These are phyloP conservation scores for Gymnobelideus leadbeateri DNA, from an alignment of 2,113 vertebrate species.

Conservation along the genomic window DNA sequence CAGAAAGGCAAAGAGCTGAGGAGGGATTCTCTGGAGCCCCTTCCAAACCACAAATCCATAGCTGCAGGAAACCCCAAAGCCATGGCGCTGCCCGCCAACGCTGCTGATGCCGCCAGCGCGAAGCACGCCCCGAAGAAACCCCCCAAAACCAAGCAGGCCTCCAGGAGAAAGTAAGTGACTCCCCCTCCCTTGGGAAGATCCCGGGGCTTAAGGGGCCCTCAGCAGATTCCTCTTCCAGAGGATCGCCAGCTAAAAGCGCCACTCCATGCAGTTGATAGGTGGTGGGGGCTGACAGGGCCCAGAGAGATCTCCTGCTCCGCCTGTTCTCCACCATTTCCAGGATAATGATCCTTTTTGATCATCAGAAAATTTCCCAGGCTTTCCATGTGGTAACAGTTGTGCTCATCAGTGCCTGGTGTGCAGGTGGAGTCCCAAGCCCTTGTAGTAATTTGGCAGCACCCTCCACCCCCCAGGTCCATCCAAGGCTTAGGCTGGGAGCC, in stretches of 20 bases:
- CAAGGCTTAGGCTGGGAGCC: too few species aligned
- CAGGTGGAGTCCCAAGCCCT: background rate
- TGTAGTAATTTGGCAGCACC: background rate
- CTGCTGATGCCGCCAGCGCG: constrained; percentile 67
- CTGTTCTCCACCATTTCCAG: background rate
- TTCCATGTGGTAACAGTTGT: background rate
- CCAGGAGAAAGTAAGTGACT: constrained; percentile 88
- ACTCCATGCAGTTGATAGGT: background rate
- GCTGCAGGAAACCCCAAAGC: constrained; percentile 78
- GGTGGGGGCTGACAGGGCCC: background rate
- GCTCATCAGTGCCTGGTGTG: background rate
- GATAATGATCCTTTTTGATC: background rate
- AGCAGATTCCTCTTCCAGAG: background rate
- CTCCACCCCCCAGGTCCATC: too few species aligned
- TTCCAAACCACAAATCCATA: constrained; percentile 84
- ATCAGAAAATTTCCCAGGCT: background rate
- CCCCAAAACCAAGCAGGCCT: constrained; percentile 83
- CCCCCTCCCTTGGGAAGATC: background rate
- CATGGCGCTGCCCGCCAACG: constrained; percentile 68
- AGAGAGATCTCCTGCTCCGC: background rate
- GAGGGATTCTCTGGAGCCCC: constrained; percentile 75
- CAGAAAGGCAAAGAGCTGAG: constrained; percentile 82
- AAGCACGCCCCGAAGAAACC: constrained; percentile 84
- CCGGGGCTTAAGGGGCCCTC: accelerated
- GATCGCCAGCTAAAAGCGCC: accelerated